Conservation (phyloP, 2,797 vertebrate genomes). For the Sebastes diploproa region DNA sequence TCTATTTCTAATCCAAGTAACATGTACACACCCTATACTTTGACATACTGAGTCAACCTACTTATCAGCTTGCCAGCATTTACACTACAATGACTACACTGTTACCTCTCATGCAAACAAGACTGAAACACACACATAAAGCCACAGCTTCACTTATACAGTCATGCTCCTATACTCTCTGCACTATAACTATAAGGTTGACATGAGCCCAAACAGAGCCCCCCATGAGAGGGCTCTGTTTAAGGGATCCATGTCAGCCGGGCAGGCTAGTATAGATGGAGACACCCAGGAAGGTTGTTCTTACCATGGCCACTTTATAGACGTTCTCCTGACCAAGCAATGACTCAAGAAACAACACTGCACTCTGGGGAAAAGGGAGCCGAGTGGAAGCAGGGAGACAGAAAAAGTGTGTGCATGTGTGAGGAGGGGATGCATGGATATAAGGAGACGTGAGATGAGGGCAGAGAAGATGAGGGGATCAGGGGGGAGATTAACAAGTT, state of each 20-base stretch:
- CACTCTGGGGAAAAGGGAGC: slow-evolving; percentile 72
- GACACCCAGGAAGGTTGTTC: slow-evolving; percentile 45
- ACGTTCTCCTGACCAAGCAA: slow-evolving; percentile 81
- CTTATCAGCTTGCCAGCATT: neutral
- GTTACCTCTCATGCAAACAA: slow-evolving; percentile 40
- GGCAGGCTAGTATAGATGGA: slow-evolving; percentile 17
- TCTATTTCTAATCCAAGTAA: neutral
- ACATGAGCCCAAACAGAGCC: slow-evolving; percentile 35
- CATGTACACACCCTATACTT: neutral
- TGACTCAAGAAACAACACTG: slow-evolving; percentile 81
- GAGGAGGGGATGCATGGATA: slow-evolving; percentile 27
- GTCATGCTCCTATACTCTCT: slow-evolving; percentile 21
- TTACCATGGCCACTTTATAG: slow-evolving; percentile 81
- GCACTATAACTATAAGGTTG: neutral
- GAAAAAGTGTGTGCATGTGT: neutral
- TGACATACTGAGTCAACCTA: slow-evolving; percentile 8
- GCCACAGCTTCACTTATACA: neutral
- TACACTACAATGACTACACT: neutral
- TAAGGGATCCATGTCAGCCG: slow-evolving; percentile 10
- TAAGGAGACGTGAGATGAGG: slow-evolving; percentile 60
- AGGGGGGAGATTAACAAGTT: slow-evolving; percentile 66
- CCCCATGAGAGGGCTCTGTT: slow-evolving; percentile 14
- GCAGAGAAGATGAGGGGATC: slow-evolving; percentile 60
- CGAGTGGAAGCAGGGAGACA: slow-evolving; percentile 42
- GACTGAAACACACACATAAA: slow-evolving; percentile 1